Evolutionary conservation across 2,888 invertebrate species (phyloP).

Genomic region (Rhagonycha lutea): DNA sequence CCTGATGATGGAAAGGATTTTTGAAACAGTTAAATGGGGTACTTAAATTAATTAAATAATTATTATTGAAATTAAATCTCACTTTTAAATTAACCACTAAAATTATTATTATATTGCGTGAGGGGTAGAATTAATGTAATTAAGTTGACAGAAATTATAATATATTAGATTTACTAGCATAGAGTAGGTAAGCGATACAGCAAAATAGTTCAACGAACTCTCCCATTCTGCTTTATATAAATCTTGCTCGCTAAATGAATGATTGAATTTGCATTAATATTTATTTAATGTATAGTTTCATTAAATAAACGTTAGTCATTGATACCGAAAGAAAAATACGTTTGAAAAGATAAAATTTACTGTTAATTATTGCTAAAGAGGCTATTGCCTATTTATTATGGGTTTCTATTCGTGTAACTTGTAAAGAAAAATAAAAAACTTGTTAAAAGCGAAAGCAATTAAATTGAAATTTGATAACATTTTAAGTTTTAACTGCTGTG

Average conservation of each 20-base stretch:
- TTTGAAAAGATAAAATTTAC: too few relatives aligned
- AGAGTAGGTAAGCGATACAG: background rate
- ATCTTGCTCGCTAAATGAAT: background rate
- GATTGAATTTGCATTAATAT: background rate
- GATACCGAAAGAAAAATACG: too few relatives aligned
- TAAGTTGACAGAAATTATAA: background rate
- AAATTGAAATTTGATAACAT: background rate
- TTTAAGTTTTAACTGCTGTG: background rate
- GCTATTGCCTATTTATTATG: too few relatives aligned
- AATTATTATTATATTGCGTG: background rate
- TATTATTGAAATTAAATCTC: background rate
- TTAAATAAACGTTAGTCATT: background rate
- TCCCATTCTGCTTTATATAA: background rate
- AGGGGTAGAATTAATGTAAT: background rate
- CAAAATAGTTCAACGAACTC: background rate
- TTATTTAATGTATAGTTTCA: background rate
- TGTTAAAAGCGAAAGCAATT: background rate
- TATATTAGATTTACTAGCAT: background rate
- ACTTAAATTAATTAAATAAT: background rate
- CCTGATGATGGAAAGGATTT: background rate
- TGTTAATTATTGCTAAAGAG: too few relatives aligned
- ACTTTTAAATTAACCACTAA: background rate
- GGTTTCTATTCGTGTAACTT: too few relatives aligned
- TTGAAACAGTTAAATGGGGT: background rate
- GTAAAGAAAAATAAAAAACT: background rate